phyloP scores from a whole-genome alignment of 2,888 invertebrate species.

The Heliconius charithonia region DNA sequence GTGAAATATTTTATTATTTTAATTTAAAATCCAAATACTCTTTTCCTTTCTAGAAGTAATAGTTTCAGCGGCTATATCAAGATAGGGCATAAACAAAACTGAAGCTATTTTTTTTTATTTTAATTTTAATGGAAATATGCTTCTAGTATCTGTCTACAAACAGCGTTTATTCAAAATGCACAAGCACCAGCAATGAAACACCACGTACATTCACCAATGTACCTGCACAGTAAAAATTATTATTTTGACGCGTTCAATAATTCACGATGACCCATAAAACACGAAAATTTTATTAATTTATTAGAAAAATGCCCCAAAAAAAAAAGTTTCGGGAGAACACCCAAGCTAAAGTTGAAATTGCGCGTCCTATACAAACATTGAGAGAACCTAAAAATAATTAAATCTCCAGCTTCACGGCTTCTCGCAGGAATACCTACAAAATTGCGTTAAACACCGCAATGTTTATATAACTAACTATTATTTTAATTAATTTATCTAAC shows the following conservation, averaged over 20 bases:
- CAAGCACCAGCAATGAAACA: not conserved
- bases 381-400: conserved; percentile 23
- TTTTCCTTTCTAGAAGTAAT: too few relatives aligned
- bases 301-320: not conserved
- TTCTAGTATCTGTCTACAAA: too few relatives aligned
- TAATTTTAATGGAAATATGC: too few relatives aligned
- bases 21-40: too few relatives aligned
- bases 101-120: too few relatives aligned
- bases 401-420: conserved; percentile 17
- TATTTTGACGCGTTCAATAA: not conserved
- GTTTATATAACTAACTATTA: conserved; percentile 2
- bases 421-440: not conserved
- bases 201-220: not conserved
- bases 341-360: conserved; percentile 5
- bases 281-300: not conserved
- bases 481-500: not conserved
- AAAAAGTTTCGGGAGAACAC: not conserved
- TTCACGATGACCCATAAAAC: not conserved
- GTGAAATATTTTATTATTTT: too few relatives aligned
- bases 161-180: not conserved
- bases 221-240: not conserved
- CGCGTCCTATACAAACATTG: conserved; percentile 27
- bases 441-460: not conserved
- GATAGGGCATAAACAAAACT: too few relatives aligned
- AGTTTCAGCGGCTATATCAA: too few relatives aligned